Evolutionary conservation across 2,888 invertebrate species (phyloP), one percentile per base, ranked within the genome.

Genomic region (Pomacea canaliculata): DNA sequence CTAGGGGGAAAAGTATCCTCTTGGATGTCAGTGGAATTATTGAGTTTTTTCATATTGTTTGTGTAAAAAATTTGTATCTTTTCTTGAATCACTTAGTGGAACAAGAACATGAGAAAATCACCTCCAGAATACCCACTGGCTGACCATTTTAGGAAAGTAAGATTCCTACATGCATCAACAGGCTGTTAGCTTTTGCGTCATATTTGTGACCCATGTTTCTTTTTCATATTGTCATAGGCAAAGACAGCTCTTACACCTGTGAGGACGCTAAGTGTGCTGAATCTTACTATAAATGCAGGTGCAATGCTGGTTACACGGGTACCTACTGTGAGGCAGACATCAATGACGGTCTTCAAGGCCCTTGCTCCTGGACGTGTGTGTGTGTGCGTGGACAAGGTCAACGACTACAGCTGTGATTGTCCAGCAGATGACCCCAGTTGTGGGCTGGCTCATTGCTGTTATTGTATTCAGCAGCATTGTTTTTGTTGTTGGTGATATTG

Each of bases 361-460:
- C 77, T 7, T 79, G 77, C 60, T n/a, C 12, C 46, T 78, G 74
- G 69, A 78, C 80, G 5, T 78, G 75, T 23, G 5, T 78, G 75
- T 23, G 70, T 75, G 59, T 80, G 80, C 51, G 60, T 70, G 16
- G 76, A 80, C 71, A 27, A 68, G 9, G 76, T 71, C 46, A 68
- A 78, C 63, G 63, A 75, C 37, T 77, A 78, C 73, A n/a, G 27
- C 23, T 80, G 80, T 70, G 69, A 49, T n/a, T 78, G 80, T 70
- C 68, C 80, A 12, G 49, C 37, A 12, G 75, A 76, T 27, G 69
- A 78, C 72, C 78, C 76, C 10, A 65, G 75, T 49, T 80, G 80
- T 63, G 78, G 76, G 78, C 9, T 80, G 80, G 80, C 78, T 80
- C 76, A 74, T 78, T 19, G 78, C 62, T 18, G 19, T 78, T 48